Percentiles rank a stretch among this genome's conserved stretches.
Conservation (phyloP, 2,888 invertebrate genomes). For the Lochmaea capreae region DNA sequence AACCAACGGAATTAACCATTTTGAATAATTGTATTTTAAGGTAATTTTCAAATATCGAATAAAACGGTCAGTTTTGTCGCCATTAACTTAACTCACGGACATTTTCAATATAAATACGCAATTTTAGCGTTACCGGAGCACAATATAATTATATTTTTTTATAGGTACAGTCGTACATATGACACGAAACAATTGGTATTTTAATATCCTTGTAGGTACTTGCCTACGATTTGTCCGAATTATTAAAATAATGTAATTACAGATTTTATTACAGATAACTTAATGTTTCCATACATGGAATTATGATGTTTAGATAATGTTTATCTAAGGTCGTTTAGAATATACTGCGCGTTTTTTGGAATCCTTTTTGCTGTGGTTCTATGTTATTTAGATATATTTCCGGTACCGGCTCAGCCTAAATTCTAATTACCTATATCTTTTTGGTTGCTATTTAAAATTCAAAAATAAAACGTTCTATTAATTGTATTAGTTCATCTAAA, state of each 20-base stretch:
- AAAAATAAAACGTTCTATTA: too few relatives aligned
- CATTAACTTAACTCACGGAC: not conserved
- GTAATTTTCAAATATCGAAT: not conserved
- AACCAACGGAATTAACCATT: conserved; percentile 42
- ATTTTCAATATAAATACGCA: conserved; percentile 12
- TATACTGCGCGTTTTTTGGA: not conserved
- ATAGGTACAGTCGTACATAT: not conserved
- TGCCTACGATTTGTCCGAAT: not conserved
- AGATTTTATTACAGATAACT: conserved; percentile 23
- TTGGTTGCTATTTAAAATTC: too few relatives aligned
- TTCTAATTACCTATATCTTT: too few relatives aligned
- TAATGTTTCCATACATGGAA: conserved; percentile 20
- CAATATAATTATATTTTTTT: conserved; percentile 9
- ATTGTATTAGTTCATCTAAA: too few relatives aligned
- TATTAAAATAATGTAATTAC: conserved; percentile 19
- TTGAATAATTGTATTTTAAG: conserved; percentile 7
- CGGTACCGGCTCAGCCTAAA: too few relatives aligned
- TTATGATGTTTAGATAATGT: conserved; percentile 5
- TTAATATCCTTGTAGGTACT: conserved; percentile 1
- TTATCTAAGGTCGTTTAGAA: not conserved
- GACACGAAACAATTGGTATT: conserved; percentile 4
- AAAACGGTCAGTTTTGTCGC: not conserved
- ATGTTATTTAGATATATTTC: not conserved
- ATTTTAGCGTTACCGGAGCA: not conserved
- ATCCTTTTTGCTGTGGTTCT: not conserved